phyloP scores from a whole-genome alignment of 2,113 vertebrate genomes.

The Rhombomys opimus region DNA sequence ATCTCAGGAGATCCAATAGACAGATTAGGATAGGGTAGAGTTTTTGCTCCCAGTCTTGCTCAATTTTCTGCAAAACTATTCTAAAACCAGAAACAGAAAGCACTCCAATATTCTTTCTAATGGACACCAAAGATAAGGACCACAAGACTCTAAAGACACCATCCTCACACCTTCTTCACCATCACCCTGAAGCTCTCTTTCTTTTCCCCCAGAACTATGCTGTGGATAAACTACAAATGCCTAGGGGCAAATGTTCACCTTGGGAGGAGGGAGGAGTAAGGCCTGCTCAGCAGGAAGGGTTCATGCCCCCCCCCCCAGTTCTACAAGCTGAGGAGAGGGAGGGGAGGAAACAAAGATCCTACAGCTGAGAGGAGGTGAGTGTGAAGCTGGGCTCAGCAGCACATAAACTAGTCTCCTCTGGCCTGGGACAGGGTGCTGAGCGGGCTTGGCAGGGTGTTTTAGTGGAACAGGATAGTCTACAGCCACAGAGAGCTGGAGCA shows the following conservation, averaged over 20 bases:
- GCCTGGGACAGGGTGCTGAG: background rate
- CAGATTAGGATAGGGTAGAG: rapidly evolving
- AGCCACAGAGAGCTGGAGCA: background rate
- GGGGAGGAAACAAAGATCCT: background rate
- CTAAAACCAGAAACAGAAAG: background rate
- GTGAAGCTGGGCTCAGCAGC: background rate
- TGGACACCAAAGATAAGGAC: background rate
- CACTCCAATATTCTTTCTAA: background rate
- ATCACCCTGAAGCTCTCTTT: background rate
- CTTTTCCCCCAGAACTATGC: background rate
- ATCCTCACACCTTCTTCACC: background rate
- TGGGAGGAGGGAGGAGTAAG: background rate
- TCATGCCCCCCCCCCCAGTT: background rate
- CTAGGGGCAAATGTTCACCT: background rate
- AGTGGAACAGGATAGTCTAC: too few relatives aligned
- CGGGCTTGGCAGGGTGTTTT: background rate
- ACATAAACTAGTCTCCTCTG: background rate
- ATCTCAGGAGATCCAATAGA: slow-evolving; percentile 15
- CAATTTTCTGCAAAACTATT: slow-evolving; percentile 31
- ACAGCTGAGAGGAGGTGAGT: background rate
- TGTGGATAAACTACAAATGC: background rate
- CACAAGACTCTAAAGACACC: background rate
- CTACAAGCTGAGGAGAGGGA: background rate
- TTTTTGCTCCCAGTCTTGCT: background rate
- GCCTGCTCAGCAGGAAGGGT: background rate